Percentiles rank a stretch among this genome's conserved stretches.
Conservation (phyloP, 2,888 invertebrate genomes). For the Lasioglossum calceatum region DNA sequence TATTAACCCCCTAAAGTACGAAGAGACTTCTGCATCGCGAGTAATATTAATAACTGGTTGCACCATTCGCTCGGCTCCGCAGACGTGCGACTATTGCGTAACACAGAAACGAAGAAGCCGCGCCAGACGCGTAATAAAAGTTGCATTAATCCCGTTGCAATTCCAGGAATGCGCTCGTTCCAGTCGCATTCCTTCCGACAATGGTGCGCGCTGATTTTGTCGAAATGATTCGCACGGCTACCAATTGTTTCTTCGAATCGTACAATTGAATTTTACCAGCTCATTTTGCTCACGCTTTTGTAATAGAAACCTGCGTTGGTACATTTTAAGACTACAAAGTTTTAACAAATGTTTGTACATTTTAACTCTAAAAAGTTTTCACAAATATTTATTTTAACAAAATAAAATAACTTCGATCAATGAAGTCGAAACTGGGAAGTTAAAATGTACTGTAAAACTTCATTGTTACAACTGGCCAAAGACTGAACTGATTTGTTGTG, state of each 20-base stretch:
- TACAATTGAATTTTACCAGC: background rate
- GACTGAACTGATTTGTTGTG: background rate
- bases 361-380: too few species aligned
- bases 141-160: background rate
- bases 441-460: background rate
- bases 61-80: constrained; percentile 46
- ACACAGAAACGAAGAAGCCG: constrained; percentile 49
- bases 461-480: background rate
- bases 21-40: constrained; percentile 26
- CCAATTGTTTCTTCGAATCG: background rate
- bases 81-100: constrained; percentile 62
- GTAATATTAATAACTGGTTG: constrained; percentile 66
- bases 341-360: too few species aligned
- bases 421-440: background rate
- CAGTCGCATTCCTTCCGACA: background rate
- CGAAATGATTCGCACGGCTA: background rate
- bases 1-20: constrained; percentile 67
- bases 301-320: background rate
- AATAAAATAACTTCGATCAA: background rate
- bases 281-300: background rate
- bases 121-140: constrained; percentile 22
- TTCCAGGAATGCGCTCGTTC: background rate
- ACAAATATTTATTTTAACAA: too few species aligned
- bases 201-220: background rate
- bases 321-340: background rate